Evolutionary conservation across 1,140 invertebrate species (phyloP).

Genomic region (Ctenoplectra terminalis): DNA sequence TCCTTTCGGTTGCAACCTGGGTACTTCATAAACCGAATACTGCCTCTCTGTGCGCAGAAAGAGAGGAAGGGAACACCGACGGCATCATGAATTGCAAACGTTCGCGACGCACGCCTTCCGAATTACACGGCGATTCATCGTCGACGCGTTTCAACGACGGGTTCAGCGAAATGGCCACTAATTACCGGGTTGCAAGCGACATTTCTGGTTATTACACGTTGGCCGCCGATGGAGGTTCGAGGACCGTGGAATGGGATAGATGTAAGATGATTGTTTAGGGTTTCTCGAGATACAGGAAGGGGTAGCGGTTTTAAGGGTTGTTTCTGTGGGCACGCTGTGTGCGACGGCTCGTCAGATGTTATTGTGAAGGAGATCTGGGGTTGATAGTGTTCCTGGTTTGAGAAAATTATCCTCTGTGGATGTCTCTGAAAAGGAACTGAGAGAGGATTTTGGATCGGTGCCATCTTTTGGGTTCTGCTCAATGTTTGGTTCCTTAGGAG

Average conservation of each 20-base stretch:
- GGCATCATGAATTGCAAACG: constrained; percentile 28
- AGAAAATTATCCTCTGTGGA: no score
- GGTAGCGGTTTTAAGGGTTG: no score
- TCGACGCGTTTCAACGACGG: not conserved
- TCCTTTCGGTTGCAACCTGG: not conserved
- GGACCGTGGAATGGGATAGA: no score
- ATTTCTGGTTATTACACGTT: not conserved
- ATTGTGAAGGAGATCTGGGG: not conserved
- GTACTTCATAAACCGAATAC: constrained; percentile 25
- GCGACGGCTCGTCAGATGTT: not conserved
- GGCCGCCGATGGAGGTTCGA: not conserved
- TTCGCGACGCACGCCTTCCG: constrained; percentile 5
- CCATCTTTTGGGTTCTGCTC: no score
- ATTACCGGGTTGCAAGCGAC: not conserved
- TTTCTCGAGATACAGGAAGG: not conserved
- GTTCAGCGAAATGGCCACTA: constrained; percentile 20
- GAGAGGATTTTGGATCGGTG: no score
- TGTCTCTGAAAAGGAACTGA: no score
- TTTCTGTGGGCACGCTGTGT: not conserved
- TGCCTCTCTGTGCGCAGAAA: not conserved
- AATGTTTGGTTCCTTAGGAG: no score
- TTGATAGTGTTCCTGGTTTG: no score
- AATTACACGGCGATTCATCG: constrained; percentile 31
- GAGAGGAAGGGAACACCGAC: not conserved
- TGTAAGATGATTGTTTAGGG: not conserved